These are phyloP conservation scores for Macaria liturata DNA, from an alignment of 2,888 invertebrate species.

Conservation along the genomic window DNA sequence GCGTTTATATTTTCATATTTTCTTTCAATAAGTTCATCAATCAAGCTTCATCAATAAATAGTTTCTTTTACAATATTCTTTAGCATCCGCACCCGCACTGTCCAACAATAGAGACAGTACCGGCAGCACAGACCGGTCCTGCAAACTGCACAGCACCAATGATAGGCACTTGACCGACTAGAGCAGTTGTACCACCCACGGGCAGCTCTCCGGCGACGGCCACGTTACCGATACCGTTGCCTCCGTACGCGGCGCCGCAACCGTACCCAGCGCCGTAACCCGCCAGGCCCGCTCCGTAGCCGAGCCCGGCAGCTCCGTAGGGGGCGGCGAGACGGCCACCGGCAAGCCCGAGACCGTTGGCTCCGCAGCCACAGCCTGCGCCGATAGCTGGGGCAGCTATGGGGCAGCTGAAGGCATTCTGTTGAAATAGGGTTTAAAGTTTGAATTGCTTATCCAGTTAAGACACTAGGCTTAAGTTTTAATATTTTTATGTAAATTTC, in stretches of 20 bases:
- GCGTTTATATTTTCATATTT: too few species aligned
- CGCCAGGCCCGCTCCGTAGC: not conserved
- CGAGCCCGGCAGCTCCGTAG: not conserved
- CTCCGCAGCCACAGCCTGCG: slow-evolving; percentile 10
- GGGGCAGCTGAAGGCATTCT: slow-evolving; percentile 4
- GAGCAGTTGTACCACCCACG: slow-evolving; percentile 44
- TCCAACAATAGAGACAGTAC: slow-evolving; percentile 50
- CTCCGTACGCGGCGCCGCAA: slow-evolving; percentile 37
- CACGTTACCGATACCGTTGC: slow-evolving; percentile 44
- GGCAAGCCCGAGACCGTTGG: not conserved
- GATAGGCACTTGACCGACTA: slow-evolving; percentile 50
- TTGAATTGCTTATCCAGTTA: too few species aligned
- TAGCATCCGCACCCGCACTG: slow-evolving; percentile 43
- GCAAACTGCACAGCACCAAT: slow-evolving; percentile 50
- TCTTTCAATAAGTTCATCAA: too few species aligned
- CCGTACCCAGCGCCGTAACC: slow-evolving; percentile 14
- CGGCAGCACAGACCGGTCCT: slow-evolving; percentile 50
- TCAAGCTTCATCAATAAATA: too few species aligned
- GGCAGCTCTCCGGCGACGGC: slow-evolving; percentile 45
- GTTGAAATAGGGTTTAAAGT: not conserved
- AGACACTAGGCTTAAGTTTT: too few species aligned
- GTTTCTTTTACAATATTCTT: too few species aligned
- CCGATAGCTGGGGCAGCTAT: not conserved
- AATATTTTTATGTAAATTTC: too few species aligned
- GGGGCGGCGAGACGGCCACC: slow-evolving; percentile 1